phyloP scores from a whole-genome alignment of 2,888 invertebrate species.

The Formica aserva region DNA sequence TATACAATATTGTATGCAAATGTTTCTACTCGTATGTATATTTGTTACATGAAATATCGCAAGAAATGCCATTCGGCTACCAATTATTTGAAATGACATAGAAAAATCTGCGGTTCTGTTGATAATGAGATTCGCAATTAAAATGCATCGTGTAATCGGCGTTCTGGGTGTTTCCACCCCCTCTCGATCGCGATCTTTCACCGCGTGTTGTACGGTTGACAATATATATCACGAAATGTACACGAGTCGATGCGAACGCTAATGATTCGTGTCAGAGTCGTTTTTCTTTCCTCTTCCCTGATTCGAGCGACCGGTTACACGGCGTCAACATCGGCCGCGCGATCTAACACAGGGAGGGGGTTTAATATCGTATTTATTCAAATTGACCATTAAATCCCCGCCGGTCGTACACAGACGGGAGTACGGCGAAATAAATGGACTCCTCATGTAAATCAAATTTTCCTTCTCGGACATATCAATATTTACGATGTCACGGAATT shows the following conservation, averaged over 20 bases:
- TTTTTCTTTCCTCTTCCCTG: constrained; percentile 71
- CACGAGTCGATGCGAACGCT: constrained; percentile 68
- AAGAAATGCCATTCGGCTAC: constrained; percentile 5
- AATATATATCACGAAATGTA: constrained; percentile 58
- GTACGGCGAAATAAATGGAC: constrained; percentile 69
- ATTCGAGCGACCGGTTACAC: constrained; percentile 67
- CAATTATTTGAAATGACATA: constrained; percentile 18
- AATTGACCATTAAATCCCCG: constrained; percentile 69
- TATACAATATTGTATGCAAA: not conserved
- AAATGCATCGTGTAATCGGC: constrained; percentile 37
- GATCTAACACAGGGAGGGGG: not conserved
- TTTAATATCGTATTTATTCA: constrained; percentile 77
- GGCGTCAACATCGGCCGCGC: constrained; percentile 60
- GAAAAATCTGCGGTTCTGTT: constrained; percentile 15
- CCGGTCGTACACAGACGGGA: constrained; percentile 27
- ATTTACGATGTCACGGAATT: constrained; percentile 65
- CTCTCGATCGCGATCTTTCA: not conserved
- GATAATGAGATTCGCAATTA: constrained; percentile 26
- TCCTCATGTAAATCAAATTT: constrained; percentile 72
- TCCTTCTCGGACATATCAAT: constrained; percentile 63
- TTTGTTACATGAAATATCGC: not conserved
- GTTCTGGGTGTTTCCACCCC: not conserved
- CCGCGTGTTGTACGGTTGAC: constrained; percentile 50
- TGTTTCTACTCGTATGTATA: not conserved
- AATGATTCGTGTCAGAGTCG: constrained; percentile 65